phyloP scores from a whole-genome alignment of 2,888 invertebrate genomes.

The Mactromeris polynyma region DNA sequence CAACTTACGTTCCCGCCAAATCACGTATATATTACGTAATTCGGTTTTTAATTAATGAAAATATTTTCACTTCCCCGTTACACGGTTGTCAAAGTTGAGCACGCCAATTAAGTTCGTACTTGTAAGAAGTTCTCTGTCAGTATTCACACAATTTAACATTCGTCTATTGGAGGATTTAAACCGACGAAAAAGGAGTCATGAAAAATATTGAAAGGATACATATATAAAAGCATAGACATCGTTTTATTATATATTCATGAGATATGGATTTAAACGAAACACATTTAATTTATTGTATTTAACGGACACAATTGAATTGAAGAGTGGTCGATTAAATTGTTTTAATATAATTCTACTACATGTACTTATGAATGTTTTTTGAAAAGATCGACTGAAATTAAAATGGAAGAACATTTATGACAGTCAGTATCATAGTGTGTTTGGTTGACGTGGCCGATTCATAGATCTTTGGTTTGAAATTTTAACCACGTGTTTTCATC shows the following conservation, averaged over 20 bases:
- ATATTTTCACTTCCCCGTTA: background rate
- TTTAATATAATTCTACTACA: too few relatives aligned
- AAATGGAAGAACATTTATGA: too few relatives aligned
- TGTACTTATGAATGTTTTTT: too few relatives aligned
- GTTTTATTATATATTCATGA: background rate
- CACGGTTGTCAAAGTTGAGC: background rate
- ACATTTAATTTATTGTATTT: too few relatives aligned
- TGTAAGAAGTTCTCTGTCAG: background rate
- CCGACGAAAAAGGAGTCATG: background rate
- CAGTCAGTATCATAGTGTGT: background rate
- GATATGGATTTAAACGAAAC: background rate
- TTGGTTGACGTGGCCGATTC: background rate
- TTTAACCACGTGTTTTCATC: background rate
- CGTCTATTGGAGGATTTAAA: background rate
- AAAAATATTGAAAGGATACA: background rate
- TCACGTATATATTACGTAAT: background rate
- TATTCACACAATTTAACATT: background rate
- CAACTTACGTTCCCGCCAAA: background rate
- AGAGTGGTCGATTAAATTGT: too few relatives aligned
- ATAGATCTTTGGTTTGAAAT: background rate
- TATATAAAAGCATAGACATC: background rate
- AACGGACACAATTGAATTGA: too few relatives aligned
- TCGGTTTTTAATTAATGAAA: background rate
- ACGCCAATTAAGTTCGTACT: background rate
- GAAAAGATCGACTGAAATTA: too few relatives aligned